A percentile compares a stretch with the other conserved stretches of the same genome.
Evolutionary conservation across 2,888 invertebrate species (phyloP).

Genomic region (Macrosoma leucophasiata): DNA sequence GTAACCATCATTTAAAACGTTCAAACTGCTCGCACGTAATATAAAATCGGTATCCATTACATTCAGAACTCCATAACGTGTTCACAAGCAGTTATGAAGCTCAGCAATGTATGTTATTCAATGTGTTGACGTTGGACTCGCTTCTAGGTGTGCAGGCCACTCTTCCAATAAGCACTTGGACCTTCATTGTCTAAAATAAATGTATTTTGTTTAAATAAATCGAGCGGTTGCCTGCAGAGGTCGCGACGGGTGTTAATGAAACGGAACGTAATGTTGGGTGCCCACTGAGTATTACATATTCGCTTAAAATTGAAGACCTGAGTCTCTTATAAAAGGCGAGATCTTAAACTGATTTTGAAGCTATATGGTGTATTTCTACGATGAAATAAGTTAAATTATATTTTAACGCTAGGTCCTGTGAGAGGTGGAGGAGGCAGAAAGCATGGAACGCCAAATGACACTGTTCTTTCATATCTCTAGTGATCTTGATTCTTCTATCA

Average conservation of each 20-base stretch:
- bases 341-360: no score
- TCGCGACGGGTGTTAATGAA: constrained; percentile 53
- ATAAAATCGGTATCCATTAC: constrained; percentile 31
- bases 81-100: background rate
- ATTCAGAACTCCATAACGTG: background rate
- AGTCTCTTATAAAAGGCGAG: no score
- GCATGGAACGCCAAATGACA: no score
- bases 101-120: constrained; percentile 31
- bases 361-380: no score
- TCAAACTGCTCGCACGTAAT: no score
- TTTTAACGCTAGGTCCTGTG: no score
- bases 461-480: no score
- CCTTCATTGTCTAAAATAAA: constrained; percentile 63
- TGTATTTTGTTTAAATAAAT: constrained; percentile 66
- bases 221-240: constrained; percentile 41
- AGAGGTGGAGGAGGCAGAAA: no score
- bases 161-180: constrained; percentile 57
- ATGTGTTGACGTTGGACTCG: constrained; percentile 11
- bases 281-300: no score
- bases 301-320: no score
- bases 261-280: constrained; percentile 28
- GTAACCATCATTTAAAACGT: constrained; percentile 31
- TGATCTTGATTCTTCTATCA: no score
- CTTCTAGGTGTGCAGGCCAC: constrained; percentile 31
- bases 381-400: no score